Evolutionary conservation across 2,113 vertebrate genomes (phyloP).

Genomic region (Leptocoma aspasia): DNA sequence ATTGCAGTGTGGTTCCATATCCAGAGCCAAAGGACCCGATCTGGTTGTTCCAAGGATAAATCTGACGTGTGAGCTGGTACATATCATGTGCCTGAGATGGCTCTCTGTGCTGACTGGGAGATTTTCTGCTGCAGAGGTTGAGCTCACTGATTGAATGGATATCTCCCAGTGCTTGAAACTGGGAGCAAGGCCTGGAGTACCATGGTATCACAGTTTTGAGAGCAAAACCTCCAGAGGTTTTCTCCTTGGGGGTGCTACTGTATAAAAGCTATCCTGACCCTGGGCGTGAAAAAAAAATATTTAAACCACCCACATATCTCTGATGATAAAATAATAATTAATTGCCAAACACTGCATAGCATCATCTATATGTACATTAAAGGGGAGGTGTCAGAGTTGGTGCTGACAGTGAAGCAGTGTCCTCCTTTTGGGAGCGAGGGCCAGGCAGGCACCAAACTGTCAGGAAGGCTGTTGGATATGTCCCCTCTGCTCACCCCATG

Average conservation of each 20-base stretch:
- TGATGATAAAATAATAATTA: background rate
- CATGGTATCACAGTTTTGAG: background rate
- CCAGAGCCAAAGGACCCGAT: background rate
- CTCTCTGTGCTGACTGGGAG: background rate
- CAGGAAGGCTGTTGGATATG: accelerated
- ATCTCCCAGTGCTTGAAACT: background rate
- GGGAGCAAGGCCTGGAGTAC: background rate
- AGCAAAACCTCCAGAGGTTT: background rate
- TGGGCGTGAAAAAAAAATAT: background rate
- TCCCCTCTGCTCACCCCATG: background rate
- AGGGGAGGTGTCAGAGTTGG: background rate
- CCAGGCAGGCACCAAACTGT: background rate
- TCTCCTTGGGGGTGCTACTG: background rate
- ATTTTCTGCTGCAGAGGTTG: accelerated
- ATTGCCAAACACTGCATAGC: background rate
- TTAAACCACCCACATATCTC: background rate
- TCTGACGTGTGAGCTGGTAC: accelerated
- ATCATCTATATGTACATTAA: background rate
- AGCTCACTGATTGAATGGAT: background rate
- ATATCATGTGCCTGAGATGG: accelerated
- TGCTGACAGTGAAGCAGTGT: background rate
- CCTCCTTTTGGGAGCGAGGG: background rate
- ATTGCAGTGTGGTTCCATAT: background rate
- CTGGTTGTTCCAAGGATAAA: background rate
- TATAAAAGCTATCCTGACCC: background rate